Evolutionary conservation across 1,140 invertebrate genomes (phyloP), one percentile per base, ranked within the genome.

Genomic region (Meloidogyne chitwoodi): DNA sequence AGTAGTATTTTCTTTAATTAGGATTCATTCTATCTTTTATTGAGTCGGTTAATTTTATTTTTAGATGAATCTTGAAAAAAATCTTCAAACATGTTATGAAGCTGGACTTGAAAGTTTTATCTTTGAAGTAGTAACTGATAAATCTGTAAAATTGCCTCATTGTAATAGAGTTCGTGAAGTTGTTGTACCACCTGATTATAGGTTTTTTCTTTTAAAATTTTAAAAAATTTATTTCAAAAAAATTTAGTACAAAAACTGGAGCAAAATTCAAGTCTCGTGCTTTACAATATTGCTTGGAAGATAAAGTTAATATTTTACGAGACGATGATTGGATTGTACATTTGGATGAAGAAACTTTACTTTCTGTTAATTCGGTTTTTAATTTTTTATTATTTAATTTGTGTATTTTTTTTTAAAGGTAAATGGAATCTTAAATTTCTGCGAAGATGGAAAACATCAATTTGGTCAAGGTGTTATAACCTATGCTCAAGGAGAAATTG

Each of bases 391-490:
- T 56, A 34, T 29, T 26, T 74, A 19, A 24, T 29, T 41, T 19
- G 24, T 29, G 1, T 6, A 8, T 44, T 44, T 44, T 44, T 4
- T 56, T 31, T 3, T 83, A 75, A 16, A 85, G 83, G 80, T 86
- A 24, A 83, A 85, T 48, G 96, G 96, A 14, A 94, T 98, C 81
- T 88, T 98, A 19, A 98, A 98, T 87, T 98, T 98, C 91, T 93
- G 96, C 26, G 89, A 92, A 63, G 93, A 96, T 89, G 95, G 94
- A 0, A 94, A 93, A 88, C 93, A 96, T 89, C 92, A 94, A 76
- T 97, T 98, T 89, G 96, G 96, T 0, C 96, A 99, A 90, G 96
- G 96, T 2, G 90, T 98, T 14, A 97, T 99, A 73, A 98, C 95
- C 4, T 99, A 98, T 89, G 95, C 95, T 1, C 96, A 96, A 88